Conservation (phyloP, 1,140 invertebrate species). For the Drosophila cardini region DNA sequence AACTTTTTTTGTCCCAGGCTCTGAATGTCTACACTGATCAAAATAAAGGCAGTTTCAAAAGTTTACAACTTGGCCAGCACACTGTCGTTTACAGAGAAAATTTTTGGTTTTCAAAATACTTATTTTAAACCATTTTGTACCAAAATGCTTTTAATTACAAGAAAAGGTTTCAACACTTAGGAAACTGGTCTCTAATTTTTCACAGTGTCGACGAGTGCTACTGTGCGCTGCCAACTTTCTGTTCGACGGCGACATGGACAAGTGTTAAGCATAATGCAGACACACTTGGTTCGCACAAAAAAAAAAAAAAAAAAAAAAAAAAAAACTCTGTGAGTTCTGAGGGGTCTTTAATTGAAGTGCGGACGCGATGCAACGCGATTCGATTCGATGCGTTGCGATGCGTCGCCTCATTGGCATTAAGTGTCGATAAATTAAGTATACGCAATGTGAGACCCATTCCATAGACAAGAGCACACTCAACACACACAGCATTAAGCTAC, state of each 20-base stretch:
- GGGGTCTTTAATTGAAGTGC: slow-evolving; percentile 77
- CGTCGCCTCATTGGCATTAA: slow-evolving; percentile 80
- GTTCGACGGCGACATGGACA: slow-evolving; percentile 69
- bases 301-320: too few relatives aligned
- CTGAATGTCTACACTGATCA: not conserved
- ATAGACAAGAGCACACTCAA: slow-evolving; percentile 1
- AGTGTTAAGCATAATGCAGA: slow-evolving; percentile 82
- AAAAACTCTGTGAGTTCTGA: not conserved
- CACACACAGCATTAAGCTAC: slow-evolving; percentile 14
- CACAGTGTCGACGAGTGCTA: slow-evolving; percentile 9
- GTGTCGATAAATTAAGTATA: slow-evolving; percentile 83
- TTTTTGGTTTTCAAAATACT: too few relatives aligned
- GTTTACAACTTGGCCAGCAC: too few relatives aligned
- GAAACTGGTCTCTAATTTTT: not conserved
- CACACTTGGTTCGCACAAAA: slow-evolving; percentile 35
- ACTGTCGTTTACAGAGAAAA: too few relatives aligned
- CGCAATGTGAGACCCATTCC: slow-evolving; percentile 55
- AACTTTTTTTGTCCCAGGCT: not conserved
- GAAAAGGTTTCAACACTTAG: too few relatives aligned
- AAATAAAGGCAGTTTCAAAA: too few relatives aligned
- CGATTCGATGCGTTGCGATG: slow-evolving; percentile 17
- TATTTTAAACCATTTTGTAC: too few relatives aligned
- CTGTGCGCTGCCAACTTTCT: slow-evolving; percentile 34
- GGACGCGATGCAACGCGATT: slow-evolving; percentile 21
- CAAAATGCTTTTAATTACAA: too few relatives aligned